These are phyloP conservation scores for Chaetodon auriga DNA, from an alignment of 2,113 vertebrate genomes.

Conservation along the genomic window DNA sequence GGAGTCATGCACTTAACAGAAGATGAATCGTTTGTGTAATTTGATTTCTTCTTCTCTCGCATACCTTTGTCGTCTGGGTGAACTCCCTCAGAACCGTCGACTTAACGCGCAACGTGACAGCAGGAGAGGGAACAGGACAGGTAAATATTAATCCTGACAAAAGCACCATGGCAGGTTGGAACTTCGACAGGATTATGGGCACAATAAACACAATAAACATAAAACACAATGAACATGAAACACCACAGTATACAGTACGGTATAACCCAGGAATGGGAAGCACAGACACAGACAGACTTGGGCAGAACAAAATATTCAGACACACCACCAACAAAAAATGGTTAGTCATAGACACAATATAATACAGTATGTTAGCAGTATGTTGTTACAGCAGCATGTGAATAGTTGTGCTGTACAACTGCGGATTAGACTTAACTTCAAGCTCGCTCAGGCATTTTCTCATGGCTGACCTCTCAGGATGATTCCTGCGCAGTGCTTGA, in stretches of 20 bases:
- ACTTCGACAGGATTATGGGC: constrained; percentile 77
- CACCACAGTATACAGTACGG: constrained; percentile 53
- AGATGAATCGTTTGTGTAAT: constrained; percentile 59
- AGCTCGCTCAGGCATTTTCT: constrained; percentile 48
- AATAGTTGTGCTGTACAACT: constrained; percentile 44
- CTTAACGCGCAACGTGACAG: constrained; percentile 76
- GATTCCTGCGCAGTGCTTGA: constrained; percentile 70
- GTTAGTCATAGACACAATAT: constrained; percentile 65
- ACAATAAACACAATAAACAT: constrained; percentile 43
- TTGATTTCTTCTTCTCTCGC: constrained; percentile 56
- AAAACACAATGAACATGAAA: constrained; percentile 63
- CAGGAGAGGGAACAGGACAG: constrained; percentile 79
- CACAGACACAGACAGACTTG: constrained; percentile 53
- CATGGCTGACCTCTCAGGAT: constrained; percentile 61
- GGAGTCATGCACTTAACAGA: constrained; percentile 69
- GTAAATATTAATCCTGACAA: constrained; percentile 80
- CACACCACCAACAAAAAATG: constrained; percentile 28
- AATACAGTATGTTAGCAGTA: constrained; percentile 50
- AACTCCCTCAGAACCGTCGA: constrained; percentile 74
- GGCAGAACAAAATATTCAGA: constrained; percentile 40
- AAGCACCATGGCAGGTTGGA: constrained; percentile 71
- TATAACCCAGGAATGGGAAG: constrained; percentile 45
- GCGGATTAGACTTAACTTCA: constrained; percentile 49
- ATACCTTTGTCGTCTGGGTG: constrained; percentile 81
- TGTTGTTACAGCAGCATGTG: constrained; percentile 44